Evolutionary conservation across 2,888 invertebrate genomes (phyloP).

Genomic region (Leptinotarsa haldemani): DNA sequence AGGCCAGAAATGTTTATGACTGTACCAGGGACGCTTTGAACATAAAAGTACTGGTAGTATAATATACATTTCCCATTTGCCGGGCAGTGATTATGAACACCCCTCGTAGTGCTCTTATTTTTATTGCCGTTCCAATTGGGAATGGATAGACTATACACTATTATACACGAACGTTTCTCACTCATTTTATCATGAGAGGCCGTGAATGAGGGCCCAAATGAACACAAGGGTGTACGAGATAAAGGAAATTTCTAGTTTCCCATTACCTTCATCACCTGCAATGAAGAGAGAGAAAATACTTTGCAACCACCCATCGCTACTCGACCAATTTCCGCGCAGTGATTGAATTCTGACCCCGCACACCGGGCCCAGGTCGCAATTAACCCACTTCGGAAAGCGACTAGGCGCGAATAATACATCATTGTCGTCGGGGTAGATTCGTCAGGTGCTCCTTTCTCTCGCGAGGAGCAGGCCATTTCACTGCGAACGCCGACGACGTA

Average conservation of each 20-base stretch:
- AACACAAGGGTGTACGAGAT: background rate
- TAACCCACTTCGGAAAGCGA: background rate
- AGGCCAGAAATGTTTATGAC: too few relatives aligned
- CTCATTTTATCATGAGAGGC: too few relatives aligned
- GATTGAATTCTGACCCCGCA: background rate
- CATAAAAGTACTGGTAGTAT: too few relatives aligned
- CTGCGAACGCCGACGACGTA: background rate
- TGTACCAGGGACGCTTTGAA: too few relatives aligned
- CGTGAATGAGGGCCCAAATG: too few relatives aligned
- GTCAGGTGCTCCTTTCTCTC: background rate
- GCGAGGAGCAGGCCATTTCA: background rate
- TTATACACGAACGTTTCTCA: too few relatives aligned
- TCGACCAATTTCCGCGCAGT: conserved; percentile 11
- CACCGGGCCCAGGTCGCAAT: conserved; percentile 1
- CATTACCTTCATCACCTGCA: background rate
- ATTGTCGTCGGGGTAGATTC: conserved; percentile 7
- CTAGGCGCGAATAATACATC: conserved; percentile 8
- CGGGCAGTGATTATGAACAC: too few relatives aligned
- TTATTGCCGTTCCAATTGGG: too few relatives aligned
- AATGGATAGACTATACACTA: too few relatives aligned
- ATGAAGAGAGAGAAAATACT: background rate
- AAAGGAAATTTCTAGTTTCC: conserved; percentile 1
- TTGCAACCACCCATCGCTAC: background rate
- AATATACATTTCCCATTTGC: too few relatives aligned
- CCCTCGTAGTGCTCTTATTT: too few relatives aligned